Conservation (phyloP, 2,113 vertebrate species). For the Urocitellus parryii region DNA sequence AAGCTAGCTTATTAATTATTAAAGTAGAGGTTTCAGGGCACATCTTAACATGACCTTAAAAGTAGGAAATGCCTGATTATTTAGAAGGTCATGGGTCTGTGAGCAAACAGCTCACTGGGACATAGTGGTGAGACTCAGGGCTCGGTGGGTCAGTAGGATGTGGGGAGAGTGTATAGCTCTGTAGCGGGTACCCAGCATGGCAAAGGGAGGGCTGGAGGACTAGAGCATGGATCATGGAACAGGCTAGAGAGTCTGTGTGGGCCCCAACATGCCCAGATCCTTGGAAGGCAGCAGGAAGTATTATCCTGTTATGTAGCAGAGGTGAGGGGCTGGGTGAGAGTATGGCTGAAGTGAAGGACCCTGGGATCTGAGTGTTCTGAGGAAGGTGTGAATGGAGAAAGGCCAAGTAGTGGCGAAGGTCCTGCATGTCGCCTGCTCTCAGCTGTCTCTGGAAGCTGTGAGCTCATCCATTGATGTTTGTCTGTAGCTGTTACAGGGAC, state of each 20-base stretch:
- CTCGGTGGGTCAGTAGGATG: too few species aligned
- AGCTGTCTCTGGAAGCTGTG: background rate
- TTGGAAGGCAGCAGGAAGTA: background rate
- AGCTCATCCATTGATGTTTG: background rate
- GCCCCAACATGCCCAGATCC: background rate
- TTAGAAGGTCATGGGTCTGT: background rate
- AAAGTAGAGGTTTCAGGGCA: background rate
- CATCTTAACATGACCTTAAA: background rate
- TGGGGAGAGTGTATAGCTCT: background rate
- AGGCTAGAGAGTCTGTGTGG: background rate
- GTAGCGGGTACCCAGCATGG: background rate
- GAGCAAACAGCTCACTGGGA: too few species aligned
- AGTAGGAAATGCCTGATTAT: background rate
- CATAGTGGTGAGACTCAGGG: too few species aligned
- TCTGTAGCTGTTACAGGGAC: too few species aligned
- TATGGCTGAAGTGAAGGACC: too few species aligned
- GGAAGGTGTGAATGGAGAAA: background rate
- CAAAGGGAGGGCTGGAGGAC: background rate
- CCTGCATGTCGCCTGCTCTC: background rate
- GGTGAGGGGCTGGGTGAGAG: too few species aligned
- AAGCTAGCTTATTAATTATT: background rate
- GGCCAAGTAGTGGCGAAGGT: accelerated
- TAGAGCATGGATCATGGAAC: background rate
- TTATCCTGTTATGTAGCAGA: background rate
- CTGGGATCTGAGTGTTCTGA: too few species aligned